These are phyloP conservation scores for Periparus ater DNA, from an alignment of 2,797 vertebrate genomes.

Conservation along the genomic window DNA sequence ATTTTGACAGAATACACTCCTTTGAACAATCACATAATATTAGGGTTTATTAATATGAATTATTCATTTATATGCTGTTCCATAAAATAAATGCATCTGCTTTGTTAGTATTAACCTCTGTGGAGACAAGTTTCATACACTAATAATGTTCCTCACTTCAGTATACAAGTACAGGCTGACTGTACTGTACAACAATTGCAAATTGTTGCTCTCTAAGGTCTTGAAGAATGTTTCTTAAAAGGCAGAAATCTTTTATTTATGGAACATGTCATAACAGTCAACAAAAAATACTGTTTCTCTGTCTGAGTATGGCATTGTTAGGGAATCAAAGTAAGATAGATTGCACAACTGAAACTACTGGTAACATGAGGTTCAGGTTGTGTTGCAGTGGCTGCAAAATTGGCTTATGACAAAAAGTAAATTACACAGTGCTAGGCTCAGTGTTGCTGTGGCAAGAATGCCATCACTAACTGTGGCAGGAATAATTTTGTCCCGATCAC, in stretches of 20 bases:
- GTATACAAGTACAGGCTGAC: background rate
- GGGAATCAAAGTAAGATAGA: background rate
- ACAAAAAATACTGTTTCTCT: background rate
- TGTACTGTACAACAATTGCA: background rate
- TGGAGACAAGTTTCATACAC: background rate
- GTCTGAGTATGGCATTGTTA: background rate
- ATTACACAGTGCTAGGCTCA: background rate
- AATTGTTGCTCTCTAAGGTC: background rate
- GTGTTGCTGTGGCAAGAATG: background rate
- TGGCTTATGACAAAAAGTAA: background rate
- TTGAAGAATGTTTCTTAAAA: background rate
- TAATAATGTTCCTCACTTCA: background rate
- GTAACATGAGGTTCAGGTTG: background rate
- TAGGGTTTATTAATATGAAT: background rate
- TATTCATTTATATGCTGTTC: background rate
- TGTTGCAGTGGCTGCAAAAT: background rate
- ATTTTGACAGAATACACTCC: background rate
- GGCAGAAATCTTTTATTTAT: background rate
- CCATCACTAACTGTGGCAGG: background rate
- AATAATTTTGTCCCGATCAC: background rate
- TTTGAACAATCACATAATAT: background rate
- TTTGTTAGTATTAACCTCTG: background rate
- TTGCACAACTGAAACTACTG: background rate
- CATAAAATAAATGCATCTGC: background rate
- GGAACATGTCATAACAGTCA: background rate